Evolutionary conservation across 2,797 vertebrate genomes (phyloP).

Genomic region (Argya squamiceps): DNA sequence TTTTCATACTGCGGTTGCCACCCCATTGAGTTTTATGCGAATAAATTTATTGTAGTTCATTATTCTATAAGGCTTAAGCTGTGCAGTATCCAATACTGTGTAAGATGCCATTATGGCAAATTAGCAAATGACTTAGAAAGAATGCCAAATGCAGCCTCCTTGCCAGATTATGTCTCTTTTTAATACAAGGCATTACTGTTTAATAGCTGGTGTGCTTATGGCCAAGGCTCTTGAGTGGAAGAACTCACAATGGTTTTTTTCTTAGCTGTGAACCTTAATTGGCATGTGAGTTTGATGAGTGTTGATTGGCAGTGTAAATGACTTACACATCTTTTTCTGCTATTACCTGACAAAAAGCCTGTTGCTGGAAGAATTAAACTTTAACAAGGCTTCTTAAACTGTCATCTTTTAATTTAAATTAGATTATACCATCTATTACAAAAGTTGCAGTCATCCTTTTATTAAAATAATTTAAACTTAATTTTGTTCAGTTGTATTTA

Average conservation of each 20-base stretch:
- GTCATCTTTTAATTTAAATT: not conserved
- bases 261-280: not conserved
- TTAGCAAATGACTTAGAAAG: not conserved
- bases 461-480: not conserved
- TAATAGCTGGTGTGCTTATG: not conserved
- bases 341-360: not conserved
- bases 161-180: rapidly evolving
- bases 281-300: not conserved
- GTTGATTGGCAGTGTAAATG: not conserved
- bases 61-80: not conserved
- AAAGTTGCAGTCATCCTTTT: not conserved
- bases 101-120: not conserved
- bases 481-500: not conserved
- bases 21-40: not conserved
- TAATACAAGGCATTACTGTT: not conserved
- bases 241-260: not conserved
- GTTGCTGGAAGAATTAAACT: not conserved
- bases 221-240: not conserved
- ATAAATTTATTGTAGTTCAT: not conserved
- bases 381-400: not conserved
- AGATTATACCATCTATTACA: not conserved
- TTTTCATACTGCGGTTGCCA: not conserved
- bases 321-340: not conserved
- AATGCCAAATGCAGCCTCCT: not conserved
- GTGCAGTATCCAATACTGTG: not conserved